These are phyloP conservation scores for Neocrepidodera transversa DNA, from an alignment of 2,888 invertebrate species.

Conservation along the genomic window DNA sequence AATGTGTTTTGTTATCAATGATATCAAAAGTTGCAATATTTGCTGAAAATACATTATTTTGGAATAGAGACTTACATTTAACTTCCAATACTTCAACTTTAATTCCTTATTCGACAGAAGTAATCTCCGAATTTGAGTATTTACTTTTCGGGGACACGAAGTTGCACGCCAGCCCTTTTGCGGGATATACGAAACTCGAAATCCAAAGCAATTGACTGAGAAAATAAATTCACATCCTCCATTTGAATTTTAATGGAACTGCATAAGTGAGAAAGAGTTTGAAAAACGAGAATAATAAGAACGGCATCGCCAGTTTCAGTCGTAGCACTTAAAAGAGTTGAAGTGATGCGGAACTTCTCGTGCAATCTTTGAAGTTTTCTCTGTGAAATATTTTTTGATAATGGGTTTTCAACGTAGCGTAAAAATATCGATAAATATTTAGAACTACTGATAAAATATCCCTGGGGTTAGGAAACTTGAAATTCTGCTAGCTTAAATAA, in stretches of 20 bases:
- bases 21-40: too few relatives aligned
- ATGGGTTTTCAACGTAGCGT: too few relatives aligned
- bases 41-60: too few relatives aligned
- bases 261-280: conserved; percentile 26
- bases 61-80: too few relatives aligned
- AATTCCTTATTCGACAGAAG: too few relatives aligned
- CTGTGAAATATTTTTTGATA: not conserved
- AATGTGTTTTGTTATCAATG: too few relatives aligned
- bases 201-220: conserved; percentile 30
- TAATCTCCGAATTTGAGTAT: not conserved
- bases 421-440: too few relatives aligned
- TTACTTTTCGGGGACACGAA: not conserved
- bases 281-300: conserved; percentile 19
- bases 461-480: too few relatives aligned
- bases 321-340: conserved; percentile 1
- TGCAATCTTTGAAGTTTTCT: conserved; percentile 6
- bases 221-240: conserved; percentile 31
- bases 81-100: too few relatives aligned
- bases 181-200: conserved; percentile 26
- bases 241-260: conserved; percentile 30
- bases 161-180: not conserved
- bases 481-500: too few relatives aligned
- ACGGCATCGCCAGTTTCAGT: not conserved
- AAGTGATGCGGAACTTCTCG: not conserved
- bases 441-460: too few relatives aligned